Percentiles rank a stretch among this genome's conserved stretches.
phyloP scores from a whole-genome alignment of 2,113 vertebrate genomes.

The Phocoena sinus region DNA sequence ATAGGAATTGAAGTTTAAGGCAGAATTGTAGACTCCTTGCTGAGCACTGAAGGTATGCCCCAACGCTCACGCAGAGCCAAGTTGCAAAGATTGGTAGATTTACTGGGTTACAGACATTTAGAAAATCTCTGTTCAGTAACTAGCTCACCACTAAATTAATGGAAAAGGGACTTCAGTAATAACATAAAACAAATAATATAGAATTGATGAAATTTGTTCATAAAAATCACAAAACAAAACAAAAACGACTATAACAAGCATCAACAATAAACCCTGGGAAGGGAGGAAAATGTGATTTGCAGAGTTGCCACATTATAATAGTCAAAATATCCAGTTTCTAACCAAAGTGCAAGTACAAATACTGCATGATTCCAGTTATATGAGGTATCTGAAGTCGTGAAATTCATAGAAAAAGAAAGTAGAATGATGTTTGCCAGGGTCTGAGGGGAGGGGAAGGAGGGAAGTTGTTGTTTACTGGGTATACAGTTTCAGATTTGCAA shows the following conservation, averaged over 20 bases:
- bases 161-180: neutral
- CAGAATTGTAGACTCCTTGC: neutral
- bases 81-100: neutral
- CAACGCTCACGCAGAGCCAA: neutral
- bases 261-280: neutral
- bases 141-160: neutral
- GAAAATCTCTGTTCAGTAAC: neutral
- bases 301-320: neutral
- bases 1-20: neutral
- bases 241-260: neutral
- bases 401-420: neutral
- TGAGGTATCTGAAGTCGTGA: neutral
- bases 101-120: neutral
- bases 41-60: neutral
- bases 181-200: neutral
- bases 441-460: neutral
- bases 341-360: neutral
- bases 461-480: neutral
- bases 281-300: neutral
- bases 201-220: neutral
- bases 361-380: neutral
- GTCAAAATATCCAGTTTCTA: neutral
- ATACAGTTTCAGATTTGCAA: neutral
- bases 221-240: neutral
- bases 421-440: neutral